These are phyloP conservation scores for Anoplius nigerrimus DNA, from an alignment of 2,888 invertebrate species.

Conservation along the genomic window DNA sequence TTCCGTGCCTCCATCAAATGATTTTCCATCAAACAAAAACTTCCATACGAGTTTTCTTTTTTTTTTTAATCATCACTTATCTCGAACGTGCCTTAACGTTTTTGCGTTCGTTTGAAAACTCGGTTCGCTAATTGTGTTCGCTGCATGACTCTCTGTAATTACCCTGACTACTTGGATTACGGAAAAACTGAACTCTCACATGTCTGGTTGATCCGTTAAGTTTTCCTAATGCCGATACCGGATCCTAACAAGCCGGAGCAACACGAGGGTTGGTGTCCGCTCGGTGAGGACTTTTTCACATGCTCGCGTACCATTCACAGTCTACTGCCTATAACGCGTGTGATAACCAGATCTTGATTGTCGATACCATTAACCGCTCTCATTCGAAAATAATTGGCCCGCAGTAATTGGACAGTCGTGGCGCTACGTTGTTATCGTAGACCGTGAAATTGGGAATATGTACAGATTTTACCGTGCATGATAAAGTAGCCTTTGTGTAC, in stretches of 20 bases:
- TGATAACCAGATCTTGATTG: neutral
- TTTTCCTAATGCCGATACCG: constrained; percentile 84
- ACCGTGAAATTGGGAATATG: constrained; percentile 42
- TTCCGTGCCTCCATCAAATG: constrained; percentile 32
- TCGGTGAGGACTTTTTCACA: constrained; percentile 80
- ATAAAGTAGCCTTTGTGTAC: constrained; percentile 28
- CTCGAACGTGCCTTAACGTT: constrained; percentile 17
- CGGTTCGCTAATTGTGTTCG: constrained; percentile 21
- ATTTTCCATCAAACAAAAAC: constrained; percentile 38
- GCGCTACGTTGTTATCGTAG: constrained; percentile 8
- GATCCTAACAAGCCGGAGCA: constrained; percentile 91
- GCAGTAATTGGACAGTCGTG: neutral
- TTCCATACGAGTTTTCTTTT: constrained; percentile 16
- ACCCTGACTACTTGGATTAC: constrained; percentile 25
- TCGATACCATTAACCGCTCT: neutral
- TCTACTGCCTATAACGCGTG: constrained; percentile 31
- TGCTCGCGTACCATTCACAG: constrained; percentile 62
- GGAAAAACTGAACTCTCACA: constrained; percentile 42
- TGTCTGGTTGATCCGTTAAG: constrained; percentile 60
- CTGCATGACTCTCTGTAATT: constrained; percentile 43
- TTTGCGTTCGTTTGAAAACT: constrained; percentile 6
- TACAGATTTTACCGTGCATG: constrained; percentile 50
- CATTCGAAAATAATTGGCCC: neutral
- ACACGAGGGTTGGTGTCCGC: constrained; percentile 93
- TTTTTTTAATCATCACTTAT: constrained; percentile 20